Percentiles rank a stretch among this genome's conserved stretches.
phyloP scores from a whole-genome alignment of 2,113 vertebrate genomes.

The Odontophorus gujanensis region DNA sequence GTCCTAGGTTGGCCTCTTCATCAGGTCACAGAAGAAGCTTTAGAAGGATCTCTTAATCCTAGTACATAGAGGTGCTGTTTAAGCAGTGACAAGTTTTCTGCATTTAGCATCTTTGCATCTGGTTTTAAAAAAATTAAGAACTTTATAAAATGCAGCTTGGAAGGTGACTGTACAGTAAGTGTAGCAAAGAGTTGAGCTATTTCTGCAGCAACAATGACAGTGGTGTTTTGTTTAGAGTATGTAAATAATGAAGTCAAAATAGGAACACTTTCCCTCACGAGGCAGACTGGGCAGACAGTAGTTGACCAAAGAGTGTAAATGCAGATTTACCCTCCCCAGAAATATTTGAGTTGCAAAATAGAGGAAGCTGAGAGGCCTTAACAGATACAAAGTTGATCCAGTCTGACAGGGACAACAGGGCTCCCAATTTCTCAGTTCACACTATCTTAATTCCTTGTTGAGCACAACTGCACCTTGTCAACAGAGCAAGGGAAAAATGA shows the following conservation, averaged over 20 bases:
- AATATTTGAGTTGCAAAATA: background rate
- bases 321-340: background rate
- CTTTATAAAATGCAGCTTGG: background rate
- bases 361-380: background rate
- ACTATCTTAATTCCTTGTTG: background rate
- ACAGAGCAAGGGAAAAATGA: background rate
- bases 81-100: background rate
- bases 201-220: background rate
- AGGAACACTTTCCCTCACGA: background rate
- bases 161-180: background rate
- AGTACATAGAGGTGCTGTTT: background rate
- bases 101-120: background rate
- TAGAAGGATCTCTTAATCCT: background rate
- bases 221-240: background rate
- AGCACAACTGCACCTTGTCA: background rate
- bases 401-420: background rate
- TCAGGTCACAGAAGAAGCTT: background rate
- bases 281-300: background rate
- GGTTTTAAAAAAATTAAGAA: background rate
- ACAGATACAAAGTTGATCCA: background rate
- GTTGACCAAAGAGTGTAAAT: background rate
- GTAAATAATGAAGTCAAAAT: background rate
- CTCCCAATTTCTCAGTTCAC: background rate
- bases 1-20: background rate
- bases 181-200: background rate